A percentile compares a stretch with the other conserved stretches of the same genome.
Evolutionary conservation across 2,888 invertebrate genomes (phyloP).

Genomic region (Bombylius discolor): DNA sequence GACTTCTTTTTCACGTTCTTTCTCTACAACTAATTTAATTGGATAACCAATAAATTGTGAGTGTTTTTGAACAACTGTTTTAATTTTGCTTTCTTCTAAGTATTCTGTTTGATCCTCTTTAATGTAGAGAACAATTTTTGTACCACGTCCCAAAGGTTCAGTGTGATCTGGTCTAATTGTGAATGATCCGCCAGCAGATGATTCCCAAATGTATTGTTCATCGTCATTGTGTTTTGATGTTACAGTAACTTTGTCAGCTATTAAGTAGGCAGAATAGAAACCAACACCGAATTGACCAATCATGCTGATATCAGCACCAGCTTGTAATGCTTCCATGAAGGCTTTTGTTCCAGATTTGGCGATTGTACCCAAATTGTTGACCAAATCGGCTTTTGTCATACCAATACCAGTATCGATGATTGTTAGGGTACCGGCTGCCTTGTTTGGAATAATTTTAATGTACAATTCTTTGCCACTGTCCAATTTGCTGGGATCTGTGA

Average conservation of each 20-base stretch:
- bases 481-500: conserved; percentile 89
- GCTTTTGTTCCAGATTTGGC: conserved; percentile 99
- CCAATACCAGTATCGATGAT: conserved; percentile 94
- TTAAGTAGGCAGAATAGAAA: conserved; percentile 96
- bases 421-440: conserved; percentile 86
- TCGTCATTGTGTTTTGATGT: conserved; percentile 96
- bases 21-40: conserved; percentile 87
- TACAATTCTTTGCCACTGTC: conserved; percentile 87
- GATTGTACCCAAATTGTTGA: conserved; percentile 97
- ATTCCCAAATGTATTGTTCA: conserved; percentile 97
- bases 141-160: conserved; percentile 82
- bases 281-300: conserved; percentile 99
- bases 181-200: conserved; percentile 96
- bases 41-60: conserved; percentile 99
- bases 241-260: conserved; percentile 89
- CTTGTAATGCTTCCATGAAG: conserved; percentile 99
- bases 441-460: conserved; percentile 95
- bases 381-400: conserved; percentile 98
- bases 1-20: conserved; percentile 92
- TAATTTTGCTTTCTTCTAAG: conserved; percentile 86
- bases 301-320: conserved; percentile 99
- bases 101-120: conserved; percentile 96
- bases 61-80: conserved; percentile 97
- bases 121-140: conserved; percentile 83
- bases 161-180: conserved; percentile 67